Percentiles rank a stretch among this genome's conserved stretches.
Conservation (phyloP, 1,140 invertebrate species). For the Neodiprion pinetum region DNA sequence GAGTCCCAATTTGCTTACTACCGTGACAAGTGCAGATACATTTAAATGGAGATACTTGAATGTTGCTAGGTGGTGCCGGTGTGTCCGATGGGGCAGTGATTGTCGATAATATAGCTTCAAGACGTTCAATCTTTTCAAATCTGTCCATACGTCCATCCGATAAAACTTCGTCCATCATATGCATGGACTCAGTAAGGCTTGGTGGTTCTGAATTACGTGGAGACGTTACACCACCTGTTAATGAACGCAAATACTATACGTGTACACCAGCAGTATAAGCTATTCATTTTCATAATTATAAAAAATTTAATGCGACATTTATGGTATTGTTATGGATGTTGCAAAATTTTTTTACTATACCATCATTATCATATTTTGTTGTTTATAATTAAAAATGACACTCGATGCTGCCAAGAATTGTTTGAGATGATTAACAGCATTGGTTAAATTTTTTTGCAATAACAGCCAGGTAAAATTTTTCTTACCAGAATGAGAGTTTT, state of each 20-base stretch:
- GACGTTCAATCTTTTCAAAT: slow-evolving; percentile 84
- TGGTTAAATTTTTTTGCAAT: background rate
- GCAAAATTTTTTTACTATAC: too few species aligned
- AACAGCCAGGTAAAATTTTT: slow-evolving; percentile 21
- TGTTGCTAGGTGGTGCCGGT: slow-evolving; percentile 49
- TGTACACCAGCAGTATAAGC: background rate
- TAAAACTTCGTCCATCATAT: slow-evolving; percentile 85
- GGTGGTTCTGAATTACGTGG: slow-evolving; percentile 80
- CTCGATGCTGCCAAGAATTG: too few species aligned
- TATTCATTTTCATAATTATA: background rate
- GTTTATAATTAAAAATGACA: too few species aligned
- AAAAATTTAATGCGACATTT: background rate
- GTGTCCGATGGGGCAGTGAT: slow-evolving; percentile 67
- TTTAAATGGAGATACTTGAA: slow-evolving; percentile 46
- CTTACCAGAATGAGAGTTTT: slow-evolving; percentile 68
- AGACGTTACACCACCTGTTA: slow-evolving; percentile 66
- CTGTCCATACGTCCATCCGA: slow-evolving; percentile 84
- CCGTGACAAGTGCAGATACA: slow-evolving; percentile 66
- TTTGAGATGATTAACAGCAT: too few species aligned
- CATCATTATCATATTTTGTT: too few species aligned
- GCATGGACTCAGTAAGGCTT: slow-evolving; percentile 91
- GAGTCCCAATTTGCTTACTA: slow-evolving; percentile 29
- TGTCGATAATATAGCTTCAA: slow-evolving; percentile 84
- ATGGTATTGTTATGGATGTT: too few species aligned
- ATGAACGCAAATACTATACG: background rate